phyloP scores from a whole-genome alignment of 2,113 vertebrate genomes.

The Campylomormyrus tamandua region DNA sequence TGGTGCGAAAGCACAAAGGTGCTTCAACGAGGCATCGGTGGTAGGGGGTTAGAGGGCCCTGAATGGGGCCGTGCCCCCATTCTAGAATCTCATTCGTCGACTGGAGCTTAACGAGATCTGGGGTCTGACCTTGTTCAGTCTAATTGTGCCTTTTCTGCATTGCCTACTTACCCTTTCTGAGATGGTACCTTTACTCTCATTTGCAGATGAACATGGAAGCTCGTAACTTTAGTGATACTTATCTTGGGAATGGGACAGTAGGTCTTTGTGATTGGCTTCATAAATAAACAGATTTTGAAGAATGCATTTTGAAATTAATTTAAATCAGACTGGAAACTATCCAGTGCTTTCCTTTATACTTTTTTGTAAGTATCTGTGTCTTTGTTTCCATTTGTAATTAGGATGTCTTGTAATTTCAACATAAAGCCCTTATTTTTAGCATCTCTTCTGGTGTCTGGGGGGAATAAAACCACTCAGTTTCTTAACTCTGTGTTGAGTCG shows the following conservation, averaged over 20 bases:
- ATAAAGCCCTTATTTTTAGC: neutral
- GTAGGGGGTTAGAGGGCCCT: constrained; percentile 2
- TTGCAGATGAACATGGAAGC: neutral
- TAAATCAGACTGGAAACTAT: neutral
- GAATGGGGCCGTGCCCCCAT: neutral
- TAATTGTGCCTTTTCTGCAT: neutral
- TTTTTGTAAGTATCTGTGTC: neutral
- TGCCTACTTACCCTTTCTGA: neutral
- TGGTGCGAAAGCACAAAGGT: constrained; percentile 38
- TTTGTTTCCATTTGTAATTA: constrained; percentile 1
- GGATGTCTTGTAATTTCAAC: constrained; percentile 12
- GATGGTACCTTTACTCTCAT: neutral
- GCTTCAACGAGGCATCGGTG: neutral
- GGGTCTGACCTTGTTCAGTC: constrained; percentile 25
- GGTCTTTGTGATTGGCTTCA: neutral
- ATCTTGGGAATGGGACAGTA: neutral
- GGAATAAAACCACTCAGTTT: neutral
- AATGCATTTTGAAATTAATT: neutral
- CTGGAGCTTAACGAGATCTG: constrained; percentile 35
- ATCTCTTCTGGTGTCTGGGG: neutral
- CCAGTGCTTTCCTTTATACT: neutral
- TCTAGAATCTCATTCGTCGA: constrained; percentile 7
- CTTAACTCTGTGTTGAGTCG: neutral
- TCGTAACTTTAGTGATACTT: neutral
- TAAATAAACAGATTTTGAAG: neutral